Percentiles rank a stretch among this genome's conserved stretches.
Evolutionary conservation across 2,113 vertebrate genomes (phyloP).

Genomic region (Caranx melampygus): DNA sequence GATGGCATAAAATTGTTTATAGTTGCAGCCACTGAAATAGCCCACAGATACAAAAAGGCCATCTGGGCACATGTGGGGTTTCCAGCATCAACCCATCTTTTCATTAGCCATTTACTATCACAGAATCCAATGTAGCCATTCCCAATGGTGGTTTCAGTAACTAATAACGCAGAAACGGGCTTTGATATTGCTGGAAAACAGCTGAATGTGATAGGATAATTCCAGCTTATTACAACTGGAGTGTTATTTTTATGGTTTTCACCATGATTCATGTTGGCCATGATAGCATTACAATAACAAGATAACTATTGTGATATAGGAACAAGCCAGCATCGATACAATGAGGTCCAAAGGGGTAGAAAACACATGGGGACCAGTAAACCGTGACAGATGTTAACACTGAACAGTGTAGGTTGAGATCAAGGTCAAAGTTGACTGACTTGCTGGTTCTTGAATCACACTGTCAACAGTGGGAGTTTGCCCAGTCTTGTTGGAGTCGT

Average conservation of each 20-base stretch:
- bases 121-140: slow-evolving; percentile 4
- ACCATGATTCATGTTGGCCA: background rate
- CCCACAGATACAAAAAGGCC: slow-evolving; percentile 68
- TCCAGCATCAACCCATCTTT: slow-evolving; percentile 53
- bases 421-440: background rate
- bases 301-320: slow-evolving; percentile 3
- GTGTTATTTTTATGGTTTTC: background rate
- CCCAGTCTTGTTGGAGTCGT: background rate
- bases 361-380: background rate
- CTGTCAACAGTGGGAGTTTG: background rate
- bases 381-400: slow-evolving; percentile 1
- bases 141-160: background rate
- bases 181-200: background rate
- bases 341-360: background rate
- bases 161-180: slow-evolving; percentile 1
- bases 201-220: slow-evolving; percentile 19
- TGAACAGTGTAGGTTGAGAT: background rate
- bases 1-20: slow-evolving; percentile 71
- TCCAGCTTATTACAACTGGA: background rate
- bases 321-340: background rate
- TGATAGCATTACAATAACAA: background rate
- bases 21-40: slow-evolving; percentile 59
- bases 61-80: slow-evolving; percentile 66
- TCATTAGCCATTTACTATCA: slow-evolving; percentile 51
- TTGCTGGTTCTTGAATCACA: background rate